A percentile compares a stretch with the other conserved stretches of the same genome.
Conservation (phyloP, 2,113 vertebrate genomes). For the Nothobranchius furzeri region DNA sequence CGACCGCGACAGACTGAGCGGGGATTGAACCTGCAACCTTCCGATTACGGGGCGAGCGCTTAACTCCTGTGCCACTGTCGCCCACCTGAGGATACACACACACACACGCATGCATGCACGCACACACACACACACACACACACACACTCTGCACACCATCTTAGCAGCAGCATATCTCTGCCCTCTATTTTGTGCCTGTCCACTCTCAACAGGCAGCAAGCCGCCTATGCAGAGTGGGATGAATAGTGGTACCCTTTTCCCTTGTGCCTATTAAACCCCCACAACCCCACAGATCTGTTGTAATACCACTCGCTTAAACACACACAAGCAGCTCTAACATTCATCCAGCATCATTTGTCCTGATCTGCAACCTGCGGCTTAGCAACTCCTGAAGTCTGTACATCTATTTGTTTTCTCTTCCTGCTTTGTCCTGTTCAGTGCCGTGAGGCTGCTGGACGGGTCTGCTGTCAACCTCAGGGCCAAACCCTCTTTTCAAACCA, state of each 20-base stretch:
- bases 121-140: constrained; percentile 36
- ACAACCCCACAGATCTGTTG: constrained; percentile 61
- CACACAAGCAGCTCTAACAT: constrained; percentile 26
- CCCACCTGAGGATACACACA: constrained; percentile 32
- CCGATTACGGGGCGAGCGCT: no score
- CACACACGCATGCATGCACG: no score
- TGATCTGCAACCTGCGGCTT: constrained; percentile 14
- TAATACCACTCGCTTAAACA: constrained; percentile 39
- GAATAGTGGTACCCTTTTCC: constrained; percentile 56
- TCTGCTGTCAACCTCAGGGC: background rate
- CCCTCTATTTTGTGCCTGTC: constrained; percentile 55
- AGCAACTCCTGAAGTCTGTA: background rate
- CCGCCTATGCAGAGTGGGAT: constrained; percentile 54
- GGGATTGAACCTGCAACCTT: no score
- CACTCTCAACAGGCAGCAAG: constrained; percentile 40
- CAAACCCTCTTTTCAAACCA: background rate
- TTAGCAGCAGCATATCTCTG: constrained; percentile 38
- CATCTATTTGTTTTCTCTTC: background rate
- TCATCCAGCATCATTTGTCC: constrained; percentile 20
- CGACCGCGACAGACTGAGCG: no score
- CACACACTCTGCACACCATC: no score
- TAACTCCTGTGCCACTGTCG: no score
- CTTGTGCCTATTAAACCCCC: constrained; percentile 65
- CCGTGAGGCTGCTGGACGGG: background rate
- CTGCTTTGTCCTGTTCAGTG: background rate